phyloP scores from a whole-genome alignment of 2,113 vertebrate species.

The Narcine bancroftii region DNA sequence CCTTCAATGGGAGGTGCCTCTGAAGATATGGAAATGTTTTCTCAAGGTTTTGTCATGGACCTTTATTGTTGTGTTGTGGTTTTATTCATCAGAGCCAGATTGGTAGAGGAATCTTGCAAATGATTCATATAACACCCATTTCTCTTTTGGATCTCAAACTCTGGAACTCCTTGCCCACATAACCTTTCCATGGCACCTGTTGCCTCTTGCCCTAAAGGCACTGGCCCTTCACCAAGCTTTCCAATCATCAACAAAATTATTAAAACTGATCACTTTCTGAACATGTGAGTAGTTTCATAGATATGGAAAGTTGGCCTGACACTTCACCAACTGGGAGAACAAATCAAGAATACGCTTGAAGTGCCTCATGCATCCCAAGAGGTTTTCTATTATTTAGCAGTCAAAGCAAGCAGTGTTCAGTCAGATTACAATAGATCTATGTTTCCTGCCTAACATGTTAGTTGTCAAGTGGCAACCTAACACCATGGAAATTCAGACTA shows the following conservation, averaged over 20 bases:
- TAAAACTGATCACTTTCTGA: not conserved
- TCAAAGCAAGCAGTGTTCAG: not conserved
- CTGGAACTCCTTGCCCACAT: not conserved
- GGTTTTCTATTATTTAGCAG: not conserved
- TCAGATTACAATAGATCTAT: not conserved
- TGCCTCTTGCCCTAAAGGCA: not conserved
- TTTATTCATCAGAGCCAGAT: too few species aligned
- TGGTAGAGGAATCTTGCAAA: too few species aligned
- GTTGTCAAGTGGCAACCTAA: not conserved
- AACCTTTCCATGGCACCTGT: not conserved
- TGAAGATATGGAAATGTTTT: too few species aligned
- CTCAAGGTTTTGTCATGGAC: too few species aligned
- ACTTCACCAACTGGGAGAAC: not conserved
- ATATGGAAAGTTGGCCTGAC: not conserved
- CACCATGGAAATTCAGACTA: not conserved
- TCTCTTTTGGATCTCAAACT: not conserved
- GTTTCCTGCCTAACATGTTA: not conserved
- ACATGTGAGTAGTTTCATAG: not conserved
- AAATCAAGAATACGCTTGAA: not conserved
- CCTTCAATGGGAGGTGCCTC: too few species aligned
- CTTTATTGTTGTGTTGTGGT: too few species aligned
- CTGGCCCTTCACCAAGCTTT: not conserved
- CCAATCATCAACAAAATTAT: not conserved
- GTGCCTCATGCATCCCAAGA: not conserved
- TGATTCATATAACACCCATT: not conserved